phyloP scores from a whole-genome alignment of 2,888 invertebrate genomes.

The Craniophora ligustri region DNA sequence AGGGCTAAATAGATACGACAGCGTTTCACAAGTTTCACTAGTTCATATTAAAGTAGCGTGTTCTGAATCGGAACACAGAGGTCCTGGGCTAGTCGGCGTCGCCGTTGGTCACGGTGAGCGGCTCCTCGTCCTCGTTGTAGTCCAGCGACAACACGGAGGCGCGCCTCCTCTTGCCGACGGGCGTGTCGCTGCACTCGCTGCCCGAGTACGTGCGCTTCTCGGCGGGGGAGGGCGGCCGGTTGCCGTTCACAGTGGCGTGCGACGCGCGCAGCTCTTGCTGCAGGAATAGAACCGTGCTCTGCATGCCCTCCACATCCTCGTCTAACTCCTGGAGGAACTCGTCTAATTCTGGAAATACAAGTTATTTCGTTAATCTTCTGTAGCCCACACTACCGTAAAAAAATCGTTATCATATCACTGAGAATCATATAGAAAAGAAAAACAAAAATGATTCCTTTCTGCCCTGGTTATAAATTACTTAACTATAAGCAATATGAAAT shows the following conservation, averaged over 20 bases:
- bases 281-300: slow-evolving; percentile 97
- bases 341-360: slow-evolving; percentile 93
- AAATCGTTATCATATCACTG: too few relatives aligned
- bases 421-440: too few relatives aligned
- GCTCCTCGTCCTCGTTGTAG: slow-evolving; percentile 92
- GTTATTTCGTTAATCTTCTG: slow-evolving; percentile 7
- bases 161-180: slow-evolving; percentile 90
- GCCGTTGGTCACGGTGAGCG: slow-evolving; percentile 91
- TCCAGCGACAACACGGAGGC: slow-evolving; percentile 92
- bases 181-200: slow-evolving; percentile 80
- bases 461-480: too few relatives aligned
- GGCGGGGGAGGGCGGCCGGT: slow-evolving; percentile 66
- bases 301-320: slow-evolving; percentile 99
- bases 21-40: slow-evolving; percentile 74
- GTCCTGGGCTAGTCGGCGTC: slow-evolving; percentile 87
- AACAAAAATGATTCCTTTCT: too few relatives aligned
- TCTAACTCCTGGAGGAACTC: slow-evolving; percentile 98
- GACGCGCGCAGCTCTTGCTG: slow-evolving; percentile 97
- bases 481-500: too few relatives aligned
- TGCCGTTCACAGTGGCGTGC: slow-evolving; percentile 82
- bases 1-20: slow-evolving; percentile 61
- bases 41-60: slow-evolving; percentile 69
- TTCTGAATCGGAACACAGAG: slow-evolving; percentile 67
- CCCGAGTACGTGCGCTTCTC: slow-evolving; percentile 83
- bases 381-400: neutral